Evolutionary conservation across 64 coral and sea anemone species (phyloP).

Genomic region (Porites lutea): DNA sequence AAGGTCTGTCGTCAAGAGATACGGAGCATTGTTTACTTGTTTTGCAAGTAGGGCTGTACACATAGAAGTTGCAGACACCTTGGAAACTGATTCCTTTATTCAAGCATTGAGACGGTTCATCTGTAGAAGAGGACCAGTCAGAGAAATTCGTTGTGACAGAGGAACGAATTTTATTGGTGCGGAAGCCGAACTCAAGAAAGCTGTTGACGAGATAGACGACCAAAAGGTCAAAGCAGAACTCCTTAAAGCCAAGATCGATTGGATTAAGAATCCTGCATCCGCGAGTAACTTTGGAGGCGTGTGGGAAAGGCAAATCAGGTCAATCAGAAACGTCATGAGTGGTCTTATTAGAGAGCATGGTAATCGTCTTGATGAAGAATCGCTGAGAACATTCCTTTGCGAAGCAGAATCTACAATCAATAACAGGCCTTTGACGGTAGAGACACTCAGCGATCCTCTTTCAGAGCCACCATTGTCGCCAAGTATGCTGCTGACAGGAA

Average conservation of each 20-base stretch:
- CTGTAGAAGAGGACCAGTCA: not conserved
- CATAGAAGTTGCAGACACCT: constrained; percentile 37
- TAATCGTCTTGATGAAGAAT: constrained; percentile 45
- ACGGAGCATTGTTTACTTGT: constrained; percentile 49
- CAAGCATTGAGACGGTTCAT: not conserved
- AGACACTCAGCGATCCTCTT: constrained; percentile 37
- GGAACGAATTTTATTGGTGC: constrained; percentile 31
- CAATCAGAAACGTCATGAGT: constrained; percentile 52
- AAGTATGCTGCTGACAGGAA: constrained; percentile 52
- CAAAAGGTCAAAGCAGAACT: constrained; percentile 60
- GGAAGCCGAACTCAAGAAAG: constrained; percentile 58
- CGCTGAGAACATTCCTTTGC: constrained; percentile 55
- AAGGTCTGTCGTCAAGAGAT: no score
- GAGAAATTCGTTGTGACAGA: not conserved
- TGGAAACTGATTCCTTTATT: constrained; percentile 48
- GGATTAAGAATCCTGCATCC: constrained; percentile 55
- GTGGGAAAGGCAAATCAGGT: constrained; percentile 70
- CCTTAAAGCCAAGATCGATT: constrained; percentile 53
- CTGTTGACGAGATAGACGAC: constrained; percentile 57
- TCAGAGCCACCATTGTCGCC: constrained; percentile 49
- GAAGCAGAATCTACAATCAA: constrained; percentile 67
- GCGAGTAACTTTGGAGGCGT: constrained; percentile 67
- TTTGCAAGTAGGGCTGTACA: constrained; percentile 20
- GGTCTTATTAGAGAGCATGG: constrained; percentile 41
- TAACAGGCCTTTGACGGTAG: constrained; percentile 65